Conservation (phyloP, 2,797 vertebrate genomes). For the Decapterus maruadsi region DNA sequence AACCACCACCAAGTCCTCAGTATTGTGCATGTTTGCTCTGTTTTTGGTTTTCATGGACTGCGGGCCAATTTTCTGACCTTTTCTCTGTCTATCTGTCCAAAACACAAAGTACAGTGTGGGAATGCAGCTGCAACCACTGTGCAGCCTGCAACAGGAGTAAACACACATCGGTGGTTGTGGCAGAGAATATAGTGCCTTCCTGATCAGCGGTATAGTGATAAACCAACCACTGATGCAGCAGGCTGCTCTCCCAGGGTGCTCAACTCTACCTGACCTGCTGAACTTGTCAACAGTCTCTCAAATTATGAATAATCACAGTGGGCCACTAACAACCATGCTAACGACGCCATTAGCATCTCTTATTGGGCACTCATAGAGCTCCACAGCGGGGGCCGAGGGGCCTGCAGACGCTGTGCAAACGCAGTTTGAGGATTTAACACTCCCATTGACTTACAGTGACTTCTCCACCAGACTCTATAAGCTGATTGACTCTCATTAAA, state of each 20-base stretch:
- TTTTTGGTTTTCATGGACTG: too few species aligned
- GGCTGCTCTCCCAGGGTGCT: conserved; percentile 60
- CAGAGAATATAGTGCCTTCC: too few species aligned
- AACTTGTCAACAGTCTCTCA: conserved; percentile 76
- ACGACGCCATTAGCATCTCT: conserved; percentile 71
- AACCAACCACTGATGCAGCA: conserved; percentile 25
- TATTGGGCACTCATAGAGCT: conserved; percentile 65
- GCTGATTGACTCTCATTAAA: conserved; percentile 36
- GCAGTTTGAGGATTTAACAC: conserved; percentile 62
- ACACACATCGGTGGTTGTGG: too few species aligned
- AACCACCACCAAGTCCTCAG: too few species aligned
- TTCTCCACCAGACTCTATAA: conserved; percentile 23
- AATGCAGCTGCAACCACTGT: too few species aligned
- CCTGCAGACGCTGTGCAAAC: conserved; percentile 75
- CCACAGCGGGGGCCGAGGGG: conserved; percentile 69
- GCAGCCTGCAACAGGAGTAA: too few species aligned
- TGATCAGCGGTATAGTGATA: conserved; percentile 16
- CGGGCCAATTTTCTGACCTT: too few species aligned
- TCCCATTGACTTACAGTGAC: conserved; percentile 68
- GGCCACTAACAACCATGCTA: conserved; percentile 80
- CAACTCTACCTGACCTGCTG: conserved; percentile 81
- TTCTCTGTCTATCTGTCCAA: too few species aligned
- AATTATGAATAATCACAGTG: conserved; percentile 84
- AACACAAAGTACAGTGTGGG: too few species aligned
- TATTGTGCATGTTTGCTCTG: too few species aligned